Evolutionary conservation across 2,888 invertebrate genomes (phyloP), one percentile per base, ranked within the genome.

Genomic region (Carpatolechia fugitivella): DNA sequence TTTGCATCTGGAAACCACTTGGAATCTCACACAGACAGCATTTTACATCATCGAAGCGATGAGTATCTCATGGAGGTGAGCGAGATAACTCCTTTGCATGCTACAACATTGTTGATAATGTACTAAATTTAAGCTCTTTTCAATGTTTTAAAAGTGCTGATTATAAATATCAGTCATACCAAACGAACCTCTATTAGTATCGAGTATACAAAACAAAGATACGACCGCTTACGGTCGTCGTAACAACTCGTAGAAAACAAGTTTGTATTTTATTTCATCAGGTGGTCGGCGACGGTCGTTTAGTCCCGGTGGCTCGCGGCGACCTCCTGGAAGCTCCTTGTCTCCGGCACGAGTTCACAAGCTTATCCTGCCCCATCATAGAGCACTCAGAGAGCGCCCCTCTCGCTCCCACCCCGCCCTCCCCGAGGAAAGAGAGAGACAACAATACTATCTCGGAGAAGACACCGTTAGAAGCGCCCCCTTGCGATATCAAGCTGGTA

Each of bases 331-430:
- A 89, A 62, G 88, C 91, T 1, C 87, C 90, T 8, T 87, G 85
- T 56, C 86, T 87, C 44, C 84, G 91, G 1, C 84, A 85, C 54
- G 86, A 89, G 62, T 80, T 82, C 70, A 78, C 93, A 1, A 94
- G 94, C 70, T 93, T 93, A 18, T 94, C 95, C 4, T 95, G 94
- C 68, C 95, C 94, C 0, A 94, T 94, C 74, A 94, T 94, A 54
- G 94, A 94, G 70, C 85, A 85, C 60, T 70, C 80, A 0, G 85
- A 82, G 51, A 66, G 69, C 30, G 66, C 29, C 24, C 41, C 47
- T n/a, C 20, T 20, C 54, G 38, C 60, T 46, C 54, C 50, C 6
- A 46, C 51, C 54, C 51, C 60, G 1, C 46, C 62, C 36, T 50
- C 61, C 7, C 35, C 60, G 8, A 40, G 52, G 1, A 56, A 61